These are phyloP conservation scores for Addax nasomaculatus DNA, from an alignment of 2,113 vertebrate genomes.

Conservation along the genomic window DNA sequence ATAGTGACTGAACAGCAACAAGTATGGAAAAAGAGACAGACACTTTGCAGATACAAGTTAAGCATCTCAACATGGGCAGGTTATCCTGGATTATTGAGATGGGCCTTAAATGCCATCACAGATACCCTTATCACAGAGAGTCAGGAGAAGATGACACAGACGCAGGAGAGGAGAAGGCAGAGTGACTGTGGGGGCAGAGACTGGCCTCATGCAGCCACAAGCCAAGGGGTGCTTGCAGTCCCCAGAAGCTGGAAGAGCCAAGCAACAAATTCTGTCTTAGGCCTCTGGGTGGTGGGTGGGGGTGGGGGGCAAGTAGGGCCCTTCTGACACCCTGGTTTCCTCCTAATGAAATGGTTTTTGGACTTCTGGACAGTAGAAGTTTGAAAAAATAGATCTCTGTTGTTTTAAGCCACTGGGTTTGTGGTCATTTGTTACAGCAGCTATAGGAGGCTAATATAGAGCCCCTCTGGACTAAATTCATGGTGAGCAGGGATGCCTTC, in stretches of 20 bases:
- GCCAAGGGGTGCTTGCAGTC: neutral
- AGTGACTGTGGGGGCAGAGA: neutral
- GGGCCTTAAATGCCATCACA: neutral
- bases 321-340: neutral
- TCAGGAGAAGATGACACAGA: neutral
- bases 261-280: accelerated
- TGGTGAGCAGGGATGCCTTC: neutral
- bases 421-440: neutral
- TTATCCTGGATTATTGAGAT: neutral
- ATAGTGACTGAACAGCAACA: neutral
- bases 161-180: neutral
- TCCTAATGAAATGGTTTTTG: neutral
- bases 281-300: neutral
- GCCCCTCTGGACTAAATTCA: neutral
- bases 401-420: neutral
- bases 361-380: neutral
- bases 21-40: neutral
- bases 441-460: neutral
- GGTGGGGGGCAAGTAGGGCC: neutral
- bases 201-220: neutral
- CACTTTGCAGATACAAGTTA: neutral
- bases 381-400: neutral
- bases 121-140: neutral
- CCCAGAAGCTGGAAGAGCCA: neutral
- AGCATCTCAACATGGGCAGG: neutral